A percentile compares a stretch with the other conserved stretches of the same genome.
Conservation (phyloP, 2,113 vertebrate genomes). For the Empidonax traillii region DNA sequence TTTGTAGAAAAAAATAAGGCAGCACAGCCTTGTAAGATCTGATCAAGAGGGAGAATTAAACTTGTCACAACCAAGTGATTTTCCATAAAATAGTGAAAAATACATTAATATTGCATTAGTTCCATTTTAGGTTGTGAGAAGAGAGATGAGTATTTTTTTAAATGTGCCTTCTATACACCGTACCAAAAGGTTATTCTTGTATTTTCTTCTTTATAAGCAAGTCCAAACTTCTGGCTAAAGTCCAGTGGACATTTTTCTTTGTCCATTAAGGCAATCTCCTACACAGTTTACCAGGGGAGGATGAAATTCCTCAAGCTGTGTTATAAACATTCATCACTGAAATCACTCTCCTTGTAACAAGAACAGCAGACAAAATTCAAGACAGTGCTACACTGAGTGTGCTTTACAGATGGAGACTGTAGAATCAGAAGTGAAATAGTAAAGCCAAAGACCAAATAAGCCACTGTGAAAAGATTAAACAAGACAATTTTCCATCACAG, state of each 20-base stretch:
- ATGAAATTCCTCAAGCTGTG: slow-evolving; percentile 71
- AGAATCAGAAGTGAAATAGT: slow-evolving; percentile 7
- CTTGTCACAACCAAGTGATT: not conserved
- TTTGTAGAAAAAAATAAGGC: not conserved
- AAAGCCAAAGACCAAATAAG: slow-evolving; percentile 19
- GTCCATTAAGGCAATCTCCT: slow-evolving; percentile 66
- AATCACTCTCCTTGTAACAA: slow-evolving; percentile 39
- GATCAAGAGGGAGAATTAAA: slow-evolving; percentile 24
- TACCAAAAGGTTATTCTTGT: not conserved
- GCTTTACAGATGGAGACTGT: not conserved
- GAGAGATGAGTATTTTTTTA: not conserved
- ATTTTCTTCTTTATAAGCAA: slow-evolving; percentile 46
- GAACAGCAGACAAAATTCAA: slow-evolving; percentile 58
- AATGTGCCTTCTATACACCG: not conserved
- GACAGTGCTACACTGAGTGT: not conserved
- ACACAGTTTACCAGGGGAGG: slow-evolving; percentile 67
- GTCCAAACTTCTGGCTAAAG: slow-evolving; percentile 55
- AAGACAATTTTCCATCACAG: slow-evolving; percentile 9
- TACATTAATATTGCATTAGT: not conserved
- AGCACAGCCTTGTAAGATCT: not conserved
- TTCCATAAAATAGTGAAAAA: slow-evolving; percentile 5
- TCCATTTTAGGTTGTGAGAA: not conserved
- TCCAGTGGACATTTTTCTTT: slow-evolving; percentile 67
- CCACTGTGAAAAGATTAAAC: not conserved
- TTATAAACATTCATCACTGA: slow-evolving; percentile 70